These are phyloP conservation scores for Falco novaeseelandiae DNA, from an alignment of 2,797 vertebrate species.

Conservation along the genomic window DNA sequence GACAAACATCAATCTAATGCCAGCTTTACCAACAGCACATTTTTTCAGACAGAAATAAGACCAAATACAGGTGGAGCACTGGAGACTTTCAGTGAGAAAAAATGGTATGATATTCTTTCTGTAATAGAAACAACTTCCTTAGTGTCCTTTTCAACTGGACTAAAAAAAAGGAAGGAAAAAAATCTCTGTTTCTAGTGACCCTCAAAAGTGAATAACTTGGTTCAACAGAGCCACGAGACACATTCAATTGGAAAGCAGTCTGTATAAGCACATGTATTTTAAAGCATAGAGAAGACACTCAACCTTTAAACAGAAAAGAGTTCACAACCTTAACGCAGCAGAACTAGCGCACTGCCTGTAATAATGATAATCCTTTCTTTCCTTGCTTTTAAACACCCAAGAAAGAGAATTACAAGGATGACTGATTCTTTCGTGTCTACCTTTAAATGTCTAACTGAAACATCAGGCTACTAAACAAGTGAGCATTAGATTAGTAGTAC, in stretches of 20 bases:
- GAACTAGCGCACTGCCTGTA: neutral
- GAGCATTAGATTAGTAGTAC: neutral
- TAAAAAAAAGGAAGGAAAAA: neutral
- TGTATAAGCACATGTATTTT: neutral
- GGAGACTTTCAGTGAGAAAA: neutral
- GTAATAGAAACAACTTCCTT: neutral
- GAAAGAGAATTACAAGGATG: neutral
- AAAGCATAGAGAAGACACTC: neutral
- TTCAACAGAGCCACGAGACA: neutral
- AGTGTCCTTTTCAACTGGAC: neutral
- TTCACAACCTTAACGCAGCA: neutral
- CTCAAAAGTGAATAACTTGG: neutral
- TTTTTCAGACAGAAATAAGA: neutral
- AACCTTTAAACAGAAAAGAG: neutral
- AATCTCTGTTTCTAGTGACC: neutral
- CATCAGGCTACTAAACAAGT: neutral
- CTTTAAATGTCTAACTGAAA: neutral
- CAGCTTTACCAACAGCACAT: neutral
- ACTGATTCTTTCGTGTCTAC: neutral
- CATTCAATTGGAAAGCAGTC: neutral
- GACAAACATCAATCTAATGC: neutral
- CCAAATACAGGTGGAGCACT: neutral
- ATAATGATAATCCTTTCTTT: neutral
- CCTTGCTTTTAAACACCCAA: neutral
- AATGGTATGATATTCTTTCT: neutral